Evolutionary conservation across 1,140 invertebrate genomes (phyloP).

Genomic region (Drosophila tristis): DNA sequence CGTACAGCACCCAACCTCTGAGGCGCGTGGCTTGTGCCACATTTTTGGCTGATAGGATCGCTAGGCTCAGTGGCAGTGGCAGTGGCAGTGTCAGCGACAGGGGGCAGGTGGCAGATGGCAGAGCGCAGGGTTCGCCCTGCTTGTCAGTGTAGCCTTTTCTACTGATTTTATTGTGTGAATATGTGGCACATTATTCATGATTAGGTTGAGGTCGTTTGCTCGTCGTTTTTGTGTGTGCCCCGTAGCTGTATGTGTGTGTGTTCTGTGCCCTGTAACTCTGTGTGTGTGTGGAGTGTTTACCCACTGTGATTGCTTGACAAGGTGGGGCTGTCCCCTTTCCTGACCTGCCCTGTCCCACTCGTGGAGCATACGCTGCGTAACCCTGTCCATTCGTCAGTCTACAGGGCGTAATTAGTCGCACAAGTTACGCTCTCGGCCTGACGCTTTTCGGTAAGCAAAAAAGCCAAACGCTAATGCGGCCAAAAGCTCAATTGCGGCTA

Average conservation of each 20-base stretch:
- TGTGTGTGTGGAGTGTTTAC: conserved; percentile 39
- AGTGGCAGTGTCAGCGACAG: conserved; percentile 7
- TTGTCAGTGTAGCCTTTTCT: conserved; percentile 71
- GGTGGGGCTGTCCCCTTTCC: conserved; percentile 13
- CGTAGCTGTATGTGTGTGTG: background rate
- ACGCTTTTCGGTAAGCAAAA: conserved; percentile 18
- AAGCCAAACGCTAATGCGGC: conserved; percentile 56
- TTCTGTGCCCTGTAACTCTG: no score
- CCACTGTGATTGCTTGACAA: conserved; percentile 56
- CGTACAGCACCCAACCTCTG: no score
- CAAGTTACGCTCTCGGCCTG: conserved; percentile 20
- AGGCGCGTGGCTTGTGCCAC: conserved; percentile 34
- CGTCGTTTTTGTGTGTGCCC: conserved; percentile 42
- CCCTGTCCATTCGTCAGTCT: conserved; percentile 34
- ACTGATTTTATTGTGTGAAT: conserved; percentile 75
- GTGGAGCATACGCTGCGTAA: no score
- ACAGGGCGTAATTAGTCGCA: conserved; percentile 32
- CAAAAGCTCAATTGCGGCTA: conserved; percentile 75
- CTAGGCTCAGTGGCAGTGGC: background rate
- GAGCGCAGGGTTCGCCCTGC: conserved; percentile 25
- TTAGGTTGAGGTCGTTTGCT: conserved; percentile 66
- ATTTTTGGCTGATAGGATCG: conserved; percentile 44
- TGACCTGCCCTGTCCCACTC: background rate
- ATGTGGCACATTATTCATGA: conserved; percentile 78
- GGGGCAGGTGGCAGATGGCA: no score